Base-by-base conservation (phyloP, 2,888 invertebrate genomes). In the Leistus spinibarbis region DNA sequence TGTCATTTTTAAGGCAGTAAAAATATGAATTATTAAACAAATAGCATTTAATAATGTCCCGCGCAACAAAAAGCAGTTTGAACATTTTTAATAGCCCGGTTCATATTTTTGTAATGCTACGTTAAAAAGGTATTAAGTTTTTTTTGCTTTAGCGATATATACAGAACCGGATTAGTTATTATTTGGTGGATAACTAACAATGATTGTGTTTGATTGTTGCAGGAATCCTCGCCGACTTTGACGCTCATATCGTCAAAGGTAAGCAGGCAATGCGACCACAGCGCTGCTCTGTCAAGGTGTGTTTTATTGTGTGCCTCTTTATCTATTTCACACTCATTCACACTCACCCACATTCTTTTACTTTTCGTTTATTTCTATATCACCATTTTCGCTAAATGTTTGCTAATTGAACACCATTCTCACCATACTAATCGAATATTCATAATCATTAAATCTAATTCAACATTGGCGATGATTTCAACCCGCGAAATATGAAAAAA, bases 171-270 rank as follows among this genome's bases (percentile, higher is more conserved):
- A 10, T 10, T 9, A 10, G 53, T 7, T 53, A 53, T 53, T 53
- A 54, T 54, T 13, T 13, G 3, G 13, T 3, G 54, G 3, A 54
- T 54, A 2, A 54, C 1, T 62, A 62, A 62, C 22, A 20, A 63
- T 65, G 10, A 19, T 63, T 10, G 17, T 66, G 1, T 74, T 83
- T 84, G 83, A 86, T 88, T 89, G 88, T 90, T 90, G 82, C 91
- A 92, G 92, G 92, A 91, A 87, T 91, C 91, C 84, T 91, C 92
- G 85, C 92, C 92, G 84, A 92, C 92, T 87, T 90, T 92, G 90
- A 92, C 92, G 87, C 89, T 91, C 85, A 90, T 92, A 86, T 92
- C 92, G 88, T 91, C 92, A 86, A 92, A 92, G 91, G 92, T 92
- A 90, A 92, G 92, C 88, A 83, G 83, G 85, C 85, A 84, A 86